A percentile compares a stretch with the other conserved stretches of the same genome.
Conservation (phyloP, 1,140 invertebrate genomes). For the Sogatella furcifera region DNA sequence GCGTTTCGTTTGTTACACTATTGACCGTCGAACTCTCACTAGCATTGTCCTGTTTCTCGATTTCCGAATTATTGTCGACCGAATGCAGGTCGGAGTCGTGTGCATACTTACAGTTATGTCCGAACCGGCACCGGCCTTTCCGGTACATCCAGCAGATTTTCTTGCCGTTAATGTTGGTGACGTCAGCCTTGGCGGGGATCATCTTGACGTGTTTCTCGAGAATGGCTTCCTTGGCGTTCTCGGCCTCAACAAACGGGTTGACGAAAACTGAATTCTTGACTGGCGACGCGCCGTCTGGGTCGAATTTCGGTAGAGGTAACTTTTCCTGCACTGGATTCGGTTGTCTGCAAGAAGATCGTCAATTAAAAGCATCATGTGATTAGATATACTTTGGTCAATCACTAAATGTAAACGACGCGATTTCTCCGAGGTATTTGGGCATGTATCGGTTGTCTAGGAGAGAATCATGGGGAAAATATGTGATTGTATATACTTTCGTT, state of each 20-base stretch:
- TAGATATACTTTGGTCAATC: too few relatives aligned
- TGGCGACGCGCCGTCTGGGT: neutral
- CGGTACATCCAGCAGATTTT: constrained; percentile 91
- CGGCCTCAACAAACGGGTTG: constrained; percentile 84
- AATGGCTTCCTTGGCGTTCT: constrained; percentile 73
- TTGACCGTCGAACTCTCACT: neutral
- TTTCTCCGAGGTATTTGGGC: too few relatives aligned
- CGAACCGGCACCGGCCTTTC: constrained; percentile 81
- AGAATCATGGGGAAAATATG: too few relatives aligned
- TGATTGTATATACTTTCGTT: too few relatives aligned
- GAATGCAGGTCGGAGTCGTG: constrained; percentile 72
- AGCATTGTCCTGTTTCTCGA: neutral
- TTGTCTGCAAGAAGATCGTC: too few relatives aligned
- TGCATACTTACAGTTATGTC: constrained; percentile 84
- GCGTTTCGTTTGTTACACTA: neutral
- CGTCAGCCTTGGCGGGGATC: constrained; percentile 58
- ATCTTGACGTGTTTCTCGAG: constrained; percentile 92
- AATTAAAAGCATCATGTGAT: too few relatives aligned
- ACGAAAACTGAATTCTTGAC: constrained; percentile 61
- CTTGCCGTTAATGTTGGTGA: constrained; percentile 69
- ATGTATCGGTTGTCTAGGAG: too few relatives aligned
- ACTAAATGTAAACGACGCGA: too few relatives aligned
- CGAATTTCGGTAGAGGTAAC: constrained; percentile 17
- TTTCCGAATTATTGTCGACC: neutral
- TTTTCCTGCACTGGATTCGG: neutral